Evolutionary conservation across 2,113 vertebrate species (phyloP).

Genomic region (Aramus guarauna): DNA sequence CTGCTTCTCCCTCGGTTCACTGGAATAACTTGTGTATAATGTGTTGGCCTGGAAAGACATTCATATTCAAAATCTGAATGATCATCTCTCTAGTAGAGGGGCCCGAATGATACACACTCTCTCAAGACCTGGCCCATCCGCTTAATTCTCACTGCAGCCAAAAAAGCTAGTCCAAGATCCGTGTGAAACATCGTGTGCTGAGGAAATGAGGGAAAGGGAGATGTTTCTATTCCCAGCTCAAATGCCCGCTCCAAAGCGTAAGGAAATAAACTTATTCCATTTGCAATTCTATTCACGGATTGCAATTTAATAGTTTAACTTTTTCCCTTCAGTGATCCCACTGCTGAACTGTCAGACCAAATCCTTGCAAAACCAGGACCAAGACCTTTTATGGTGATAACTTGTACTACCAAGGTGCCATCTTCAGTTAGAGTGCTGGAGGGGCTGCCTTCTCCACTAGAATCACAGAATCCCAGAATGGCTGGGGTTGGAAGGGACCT

Average conservation of each 20-base stretch:
- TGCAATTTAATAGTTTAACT: neutral
- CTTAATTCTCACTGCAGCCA: neutral
- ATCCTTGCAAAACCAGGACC: neutral
- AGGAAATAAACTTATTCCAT: neutral
- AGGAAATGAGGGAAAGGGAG: neutral
- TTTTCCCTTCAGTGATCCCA: neutral
- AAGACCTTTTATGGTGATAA: neutral
- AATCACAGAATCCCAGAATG: too few relatives aligned
- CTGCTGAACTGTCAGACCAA: neutral
- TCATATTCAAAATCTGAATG: neutral
- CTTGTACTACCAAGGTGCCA: neutral
- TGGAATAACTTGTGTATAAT: neutral
- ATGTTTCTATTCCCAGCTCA: neutral
- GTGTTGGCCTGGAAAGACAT: neutral
- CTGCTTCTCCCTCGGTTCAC: neutral
- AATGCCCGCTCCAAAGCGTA: accelerated
- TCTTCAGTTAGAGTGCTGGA: neutral
- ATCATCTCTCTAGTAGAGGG: neutral
- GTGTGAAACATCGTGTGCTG: neutral
- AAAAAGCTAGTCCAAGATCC: neutral
- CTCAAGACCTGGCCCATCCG: neutral
- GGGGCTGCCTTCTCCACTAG: neutral
- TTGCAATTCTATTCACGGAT: neutral
- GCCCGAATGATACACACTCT: neutral
- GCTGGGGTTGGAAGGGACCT: too few relatives aligned